Evolutionary conservation across 2,888 invertebrate genomes (phyloP), one percentile per base, ranked within the genome.

Genomic region (Litoditis marina): DNA sequence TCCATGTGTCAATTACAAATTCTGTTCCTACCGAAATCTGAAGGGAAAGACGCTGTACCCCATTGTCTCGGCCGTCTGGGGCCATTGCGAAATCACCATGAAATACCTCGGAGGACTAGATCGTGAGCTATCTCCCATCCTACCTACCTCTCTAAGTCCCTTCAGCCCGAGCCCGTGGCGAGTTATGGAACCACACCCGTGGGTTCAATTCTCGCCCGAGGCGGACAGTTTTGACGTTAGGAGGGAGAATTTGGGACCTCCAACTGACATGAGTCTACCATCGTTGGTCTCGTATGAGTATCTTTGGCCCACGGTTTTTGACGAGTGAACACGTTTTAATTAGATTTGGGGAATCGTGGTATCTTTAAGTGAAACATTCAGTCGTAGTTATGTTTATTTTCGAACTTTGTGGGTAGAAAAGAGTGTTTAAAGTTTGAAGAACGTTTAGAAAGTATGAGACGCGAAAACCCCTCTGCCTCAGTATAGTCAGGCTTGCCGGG

Each of bases 41-140:
- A 92, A 94, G 58, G 96, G 96, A 78, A 91, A 93, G 85, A 95
- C 94, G 28, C 59, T 83, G 6, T 94, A 94, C 87, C 96, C 96
- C 73, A 92, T 96, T 81, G 95, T 98, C 74, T 94, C 94, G 75
- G 95, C 96, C 60, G 98, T 98, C 25, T 98, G 96, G 96, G 96
- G 96, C 67, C 96, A 98, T 86, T 98, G 96, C 83, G 98, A 98
- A 87, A 95, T 98, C 84, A 94, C 94, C 73, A 95, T 98, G 91
- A 91, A 91, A 85, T 98, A 98, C 85, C 90, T 96, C 81, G 95
- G 95, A 77, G 95, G 96, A 82, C 88, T 98, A 76, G 95, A 95
- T 87, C 95, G 96, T 96, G 73, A 75, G 78, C n/a, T n/a, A n/a
- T n/a, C n/a, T n/a, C n/a, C n/a, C n/a, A n/a, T n/a, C n/a, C n/a